Evolutionary conservation across 2,113 vertebrate genomes (phyloP), one percentile per base, ranked within the genome.

Genomic region (Platanista minor): DNA sequence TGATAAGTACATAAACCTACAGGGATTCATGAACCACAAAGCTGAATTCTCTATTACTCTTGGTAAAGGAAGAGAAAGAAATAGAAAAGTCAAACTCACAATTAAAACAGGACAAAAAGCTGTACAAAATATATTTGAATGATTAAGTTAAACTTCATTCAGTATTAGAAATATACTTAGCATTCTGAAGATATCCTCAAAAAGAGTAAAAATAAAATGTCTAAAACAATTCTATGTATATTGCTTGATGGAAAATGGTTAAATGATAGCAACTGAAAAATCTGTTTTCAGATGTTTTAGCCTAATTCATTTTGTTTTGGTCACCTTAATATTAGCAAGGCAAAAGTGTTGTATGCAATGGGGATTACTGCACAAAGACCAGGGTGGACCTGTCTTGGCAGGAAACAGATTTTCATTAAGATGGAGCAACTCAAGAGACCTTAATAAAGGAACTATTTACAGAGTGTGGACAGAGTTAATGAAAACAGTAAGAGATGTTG

Each of bases 371-470:
- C 31, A 67, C 57, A 46, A 69, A 90, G 64, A 74, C 14, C 27
- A 75, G 7, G 8, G 4, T 91, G 27, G 20, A n/a, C 71, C 17
- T 88, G 18, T 91, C 83, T 62, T 43, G 54, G 17, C 21, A 83
- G 52, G n/a, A 88, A 88, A 62, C 67, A 96, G 67, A 66, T 84
- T 87, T 91, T 67, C 69, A 43, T 87, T 54, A 87, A 41, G 10
- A 54, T 69, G 7, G 14, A 54, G 61, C 43, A 87, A 83, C 75
- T 94, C 29, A 96, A 77, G 74, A 87, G 59, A 41, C 13, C 57
- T 78, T 80, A 80, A 62, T 86, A 91, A 95, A 91, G 52, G 41
- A 36, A 71, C 62, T 71, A 80, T 71, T 80, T 95, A 86, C 27
- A 91, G 81, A 78, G 39, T 71, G 41, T 62, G 21, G 21, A 54